Evolutionary conservation across 2,888 invertebrate species (phyloP).

Genomic region (Hypolimnas misippus): DNA sequence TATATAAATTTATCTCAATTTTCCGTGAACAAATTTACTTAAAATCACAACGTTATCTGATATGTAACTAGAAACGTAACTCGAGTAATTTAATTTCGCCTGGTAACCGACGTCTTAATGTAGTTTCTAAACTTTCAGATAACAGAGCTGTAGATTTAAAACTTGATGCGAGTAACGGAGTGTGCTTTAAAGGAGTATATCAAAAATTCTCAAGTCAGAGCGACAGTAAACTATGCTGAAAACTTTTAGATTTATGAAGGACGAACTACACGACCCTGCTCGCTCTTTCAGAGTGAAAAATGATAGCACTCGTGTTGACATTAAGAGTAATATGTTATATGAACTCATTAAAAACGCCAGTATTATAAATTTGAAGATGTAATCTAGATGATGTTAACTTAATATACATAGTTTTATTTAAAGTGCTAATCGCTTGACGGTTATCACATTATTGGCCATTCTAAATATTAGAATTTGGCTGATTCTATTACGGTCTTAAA

Average conservation of each 20-base stretch:
- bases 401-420: not conserved
- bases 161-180: conserved; percentile 28
- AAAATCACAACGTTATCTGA: conserved; percentile 8
- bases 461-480: no score
- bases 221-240: conserved; percentile 43
- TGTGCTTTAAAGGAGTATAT: conserved; percentile 33
- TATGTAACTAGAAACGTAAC: conserved; percentile 11
- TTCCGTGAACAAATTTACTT: not conserved
- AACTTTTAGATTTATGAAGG: conserved; percentile 45
- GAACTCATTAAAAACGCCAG: not conserved
- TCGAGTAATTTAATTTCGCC: conserved; percentile 21
- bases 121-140: conserved; percentile 22
- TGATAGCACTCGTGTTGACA: conserved; percentile 19
- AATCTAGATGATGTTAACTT: not conserved
- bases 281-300: conserved; percentile 28
- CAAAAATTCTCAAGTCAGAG: conserved; percentile 40
- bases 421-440: not conserved
- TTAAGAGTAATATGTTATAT: conserved; percentile 3
- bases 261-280: conserved; percentile 22
- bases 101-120: conserved; percentile 12
- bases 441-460: no score
- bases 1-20: not conserved
- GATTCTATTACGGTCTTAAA: no score
- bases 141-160: conserved; percentile 36
- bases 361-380: not conserved